Conservation (phyloP, 2,888 invertebrate species). For the Ophonus ardosiacus region DNA sequence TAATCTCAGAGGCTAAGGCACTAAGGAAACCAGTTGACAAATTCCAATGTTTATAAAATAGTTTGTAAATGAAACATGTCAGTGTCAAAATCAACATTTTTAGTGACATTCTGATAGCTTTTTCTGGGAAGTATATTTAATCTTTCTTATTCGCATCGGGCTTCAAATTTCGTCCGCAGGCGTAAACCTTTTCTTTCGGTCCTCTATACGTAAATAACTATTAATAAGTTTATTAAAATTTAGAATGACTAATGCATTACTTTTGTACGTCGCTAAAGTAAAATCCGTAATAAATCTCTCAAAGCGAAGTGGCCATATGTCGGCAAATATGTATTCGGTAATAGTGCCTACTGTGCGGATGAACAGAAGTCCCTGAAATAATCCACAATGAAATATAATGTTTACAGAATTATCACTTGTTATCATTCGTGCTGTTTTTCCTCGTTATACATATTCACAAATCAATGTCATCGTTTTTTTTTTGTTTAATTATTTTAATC, state of each 20-base stretch:
- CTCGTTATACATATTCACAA: conserved; percentile 45
- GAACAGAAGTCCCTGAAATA: conserved; percentile 13
- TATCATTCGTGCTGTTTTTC: conserved; percentile 25
- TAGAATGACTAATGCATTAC: background rate
- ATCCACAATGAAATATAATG: conserved; percentile 55
- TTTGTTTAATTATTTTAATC: conserved; percentile 43
- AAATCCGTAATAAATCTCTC: conserved; percentile 23
- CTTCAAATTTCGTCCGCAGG: too few species aligned
- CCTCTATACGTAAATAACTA: too few species aligned
- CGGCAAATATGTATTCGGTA: background rate
- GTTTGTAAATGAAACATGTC: too few species aligned
- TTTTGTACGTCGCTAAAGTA: conserved; percentile 16
- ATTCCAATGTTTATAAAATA: too few species aligned
- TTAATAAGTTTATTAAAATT: background rate
- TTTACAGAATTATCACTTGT: conserved; percentile 33
- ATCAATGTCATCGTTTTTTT: conserved; percentile 53
- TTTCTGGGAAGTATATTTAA: too few species aligned
- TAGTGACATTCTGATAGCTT: too few species aligned
- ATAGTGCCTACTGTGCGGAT: conserved; percentile 46
- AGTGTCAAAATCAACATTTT: too few species aligned
- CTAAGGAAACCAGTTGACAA: too few species aligned
- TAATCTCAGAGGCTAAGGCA: too few species aligned
- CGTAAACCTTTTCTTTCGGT: too few species aligned
- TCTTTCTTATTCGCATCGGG: too few species aligned
- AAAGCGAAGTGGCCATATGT: conserved; percentile 26